Evolutionary conservation across 1,140 invertebrate genomes (phyloP), one percentile per base, ranked within the genome.

Genomic region (Leptopilina boulardi): DNA sequence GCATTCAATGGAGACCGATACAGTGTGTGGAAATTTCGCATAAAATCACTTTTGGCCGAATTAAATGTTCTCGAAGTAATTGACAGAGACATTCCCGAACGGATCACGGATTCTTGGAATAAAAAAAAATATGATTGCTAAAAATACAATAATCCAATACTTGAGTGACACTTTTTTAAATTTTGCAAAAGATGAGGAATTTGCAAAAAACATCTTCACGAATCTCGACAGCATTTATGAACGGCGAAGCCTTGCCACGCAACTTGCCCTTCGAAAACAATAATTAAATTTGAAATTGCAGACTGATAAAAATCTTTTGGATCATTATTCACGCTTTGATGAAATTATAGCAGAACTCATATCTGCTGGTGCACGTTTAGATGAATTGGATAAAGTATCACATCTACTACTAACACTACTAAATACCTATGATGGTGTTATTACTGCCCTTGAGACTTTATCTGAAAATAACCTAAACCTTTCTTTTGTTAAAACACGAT

Each of bases 311-410:
- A 9, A 75, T 3, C 73, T 90, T 19, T 42, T 87, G 11, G 82
- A 85, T 77, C 87, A 91, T 85, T 90, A 90, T 75, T 70, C 82
- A 15, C 30, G 77, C 8, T 91, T 91, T 80, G 89, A 91, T 77
- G 82, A 87, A n/a, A 30, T 91, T 18, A 86, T 91, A 11, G 77
- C 84, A 0, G 89, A 91, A 47, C 75, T 91, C 59, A 56, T 87
- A n/a, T 86, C 86, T 1, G 85, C 86, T 47, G 89, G 88, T 9
- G 84, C 84, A 11, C 88, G 88, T 82, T 56, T 91, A 23, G 85
- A 89, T 42, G 89, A 78, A 59, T 13, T 41, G 13, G 42, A 75
- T 13, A 72, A 75, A 78, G 54, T 78, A 5, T 47, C 47, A 18
- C 47, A 51, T n/a, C 47, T 78, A 19, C 21, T 82, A 34, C 9